Evolutionary conservation across 2,113 vertebrate species (phyloP), one percentile per base, ranked within the genome.

Genomic region (Gambusia holbrooki): DNA sequence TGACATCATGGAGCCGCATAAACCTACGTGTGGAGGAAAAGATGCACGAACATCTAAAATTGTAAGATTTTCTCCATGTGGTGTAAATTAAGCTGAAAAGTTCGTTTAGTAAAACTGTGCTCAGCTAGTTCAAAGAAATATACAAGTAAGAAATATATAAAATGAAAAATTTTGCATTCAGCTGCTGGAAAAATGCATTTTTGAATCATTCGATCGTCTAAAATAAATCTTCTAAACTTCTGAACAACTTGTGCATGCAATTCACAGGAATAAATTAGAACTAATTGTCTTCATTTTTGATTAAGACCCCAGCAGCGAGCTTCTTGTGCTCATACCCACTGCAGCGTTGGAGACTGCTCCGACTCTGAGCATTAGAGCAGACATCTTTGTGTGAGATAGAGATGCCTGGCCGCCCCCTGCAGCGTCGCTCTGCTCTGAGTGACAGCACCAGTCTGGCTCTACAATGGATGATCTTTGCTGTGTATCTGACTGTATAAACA

Each of bases 401-500:
- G 83, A 75, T 84, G 64, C 63, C 25, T 25, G 22, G 69, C 63
- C 51, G 62, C 87, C 90, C 77, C 93, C 87, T 87, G 81, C 87
- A 32, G 87, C 85, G 77, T 35, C n/a, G 69, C 80, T 71, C 51
- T 78, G 74, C 0, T 37, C 51, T 93, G 93, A 94, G 85, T 93
- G 93, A 93, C 94, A 93, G 89, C 82, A 45, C 68, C 66, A 73
- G 77, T 76, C 77, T 62, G 72, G 73, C 60, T 87, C 87, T 85
- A 92, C 88, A 94, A 93, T 86, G 79, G 91, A 82, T 83, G 81
- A 87, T 92, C 88, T 91, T 90, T 91, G 82, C 90, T 89, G 87
- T 64, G 72, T 85, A 80, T 91, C 89, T 87, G 87, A 93, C 92
- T 94, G 92, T 95, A 94, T 94, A 90, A 88, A 92, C 88, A 88